phyloP scores from a whole-genome alignment of 92 coral and sea anemone species.

The Chrysogorgia sp. region DNA sequence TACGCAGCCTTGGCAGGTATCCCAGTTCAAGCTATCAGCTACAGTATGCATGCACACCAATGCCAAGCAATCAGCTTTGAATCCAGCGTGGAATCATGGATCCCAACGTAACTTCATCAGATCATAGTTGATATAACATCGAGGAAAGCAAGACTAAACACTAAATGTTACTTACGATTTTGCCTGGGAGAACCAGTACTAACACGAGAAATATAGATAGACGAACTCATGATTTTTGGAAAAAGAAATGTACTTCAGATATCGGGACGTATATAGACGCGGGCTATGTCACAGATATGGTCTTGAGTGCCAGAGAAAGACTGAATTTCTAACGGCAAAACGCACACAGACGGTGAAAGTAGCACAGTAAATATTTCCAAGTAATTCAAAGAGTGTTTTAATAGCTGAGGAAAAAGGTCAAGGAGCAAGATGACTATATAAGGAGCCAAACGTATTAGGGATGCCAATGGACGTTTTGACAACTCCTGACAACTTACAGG shows the following conservation, averaged over 20 bases:
- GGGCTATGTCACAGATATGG: too few species aligned
- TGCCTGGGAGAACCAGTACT: slow-evolving; percentile 21
- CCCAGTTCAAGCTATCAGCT: too few species aligned
- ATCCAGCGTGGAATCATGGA: too few species aligned
- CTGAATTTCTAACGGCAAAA: too few species aligned
- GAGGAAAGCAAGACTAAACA: too few species aligned
- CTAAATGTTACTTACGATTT: slow-evolving; percentile 3
- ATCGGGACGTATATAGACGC: background rate
- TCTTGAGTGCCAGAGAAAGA: too few species aligned
- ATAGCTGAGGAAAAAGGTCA: background rate
- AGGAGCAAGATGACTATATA: slow-evolving; percentile 22
- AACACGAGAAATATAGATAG: slow-evolving; percentile 35
- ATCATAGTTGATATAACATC: too few species aligned
- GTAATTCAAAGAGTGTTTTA: background rate
- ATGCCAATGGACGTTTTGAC: slow-evolving; percentile 10
- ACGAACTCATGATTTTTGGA: slow-evolving; percentile 24
- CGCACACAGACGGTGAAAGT: background rate
- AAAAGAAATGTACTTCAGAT: background rate
- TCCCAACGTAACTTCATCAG: too few species aligned
- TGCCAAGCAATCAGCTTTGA: too few species aligned
- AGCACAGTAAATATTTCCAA: background rate
- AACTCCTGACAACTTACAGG: background rate
- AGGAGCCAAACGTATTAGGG: background rate
- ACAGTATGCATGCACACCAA: too few species aligned
- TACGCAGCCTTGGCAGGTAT: too few species aligned